Evolutionary conservation across 1,140 invertebrate species (phyloP), one percentile per base, ranked within the genome.

Genomic region (Rhagoletis zephyria): DNA sequence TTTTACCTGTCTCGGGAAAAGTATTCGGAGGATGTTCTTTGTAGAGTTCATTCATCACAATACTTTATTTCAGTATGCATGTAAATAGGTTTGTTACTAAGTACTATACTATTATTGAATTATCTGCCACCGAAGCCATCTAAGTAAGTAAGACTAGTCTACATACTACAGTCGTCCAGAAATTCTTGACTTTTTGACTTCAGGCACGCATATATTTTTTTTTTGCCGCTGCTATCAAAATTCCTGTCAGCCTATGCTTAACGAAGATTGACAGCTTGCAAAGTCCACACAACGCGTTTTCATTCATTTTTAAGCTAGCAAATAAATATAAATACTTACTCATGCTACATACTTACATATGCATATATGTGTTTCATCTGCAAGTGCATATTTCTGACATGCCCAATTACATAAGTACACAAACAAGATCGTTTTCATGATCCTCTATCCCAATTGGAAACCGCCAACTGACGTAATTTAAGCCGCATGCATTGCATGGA

Each of bases 211-310:
- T n/a, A 30, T 12, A 81, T 56, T 30, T 81, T 48, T 7, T 81
- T 30, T 48, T 3, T 6, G 0, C 51, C 0, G 0, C 51, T 0
- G 16, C 19, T 81, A 77, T 77, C 45, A 30, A 77, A 77, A 77
- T 56, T 70, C 67, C 45, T 56, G 45, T 77, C 74, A 56, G 16
- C 48, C 10, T 30, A 81, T 3, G 45, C n/a, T 56, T 81, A 30
- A 81, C 48, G 74, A 81, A 81, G 74, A 81, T 81, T 81, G 74
- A 81, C 74, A 81, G 48, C 42, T 81, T 30, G 74, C 74, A 81
- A 81, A 81, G 48, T 81, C 7, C 48, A 59, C 74, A 81, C 48
- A 81, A 81, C 74, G 74, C 74, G 30, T 9, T 81, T 81, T 81
- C 74, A 81, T 81, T 81, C 74, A 74, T 48, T 30, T 4, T 74